Evolutionary conservation across 2,797 vertebrate genomes (phyloP), one percentile per base, ranked within the genome.

Genomic region (Decapterus maruadsi): DNA sequence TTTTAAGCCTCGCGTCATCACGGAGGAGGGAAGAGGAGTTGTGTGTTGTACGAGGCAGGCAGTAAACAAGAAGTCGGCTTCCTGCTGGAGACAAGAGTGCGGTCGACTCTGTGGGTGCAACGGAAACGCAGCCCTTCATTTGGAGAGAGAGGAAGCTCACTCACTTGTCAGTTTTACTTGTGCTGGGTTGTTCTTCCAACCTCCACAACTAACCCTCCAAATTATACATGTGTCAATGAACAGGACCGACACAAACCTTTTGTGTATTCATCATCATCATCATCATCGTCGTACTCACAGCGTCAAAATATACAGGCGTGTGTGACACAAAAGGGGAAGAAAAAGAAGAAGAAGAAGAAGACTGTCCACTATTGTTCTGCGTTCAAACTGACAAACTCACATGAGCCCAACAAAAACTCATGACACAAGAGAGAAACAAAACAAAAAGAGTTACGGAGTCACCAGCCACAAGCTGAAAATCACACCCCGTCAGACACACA

Each of bases 1-100:
- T 72, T 72, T 82, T 64, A 40, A 68, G 61, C 54, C 45, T 14
- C 2, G 11, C 17, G 68, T 29, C 63, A n/a, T n/a, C 0, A 12
- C 16, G 36, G 56, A 74, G 68, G 17, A 78, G 67, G 26, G 51
- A 56, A 43, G 57, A 57, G 64, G 43, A 51, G 26, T n/a, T n/a
- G 38, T n/a, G 62, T 20, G 51, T 59, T 59, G 66, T 29, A 11
- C 36, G 68, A 43, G 65, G 73, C 78, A 80, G 84, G 84, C 89
- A 78, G 72, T 75, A 86, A 94, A 89, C 90, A 92, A 85, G 68
- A 92, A 85, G 38, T 75, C 61, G 62, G 78, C 78, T 95, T 95
- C 94, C 94, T 95, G 94, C 89, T 77, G 82, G 86, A 87, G 85
- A 79, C 62, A 72, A 89, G 78, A 69, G 86, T 80, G 95, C 4